Evolutionary conservation across 2,797 vertebrate species (phyloP).

Genomic region (Lacerta bilineata): DNA sequence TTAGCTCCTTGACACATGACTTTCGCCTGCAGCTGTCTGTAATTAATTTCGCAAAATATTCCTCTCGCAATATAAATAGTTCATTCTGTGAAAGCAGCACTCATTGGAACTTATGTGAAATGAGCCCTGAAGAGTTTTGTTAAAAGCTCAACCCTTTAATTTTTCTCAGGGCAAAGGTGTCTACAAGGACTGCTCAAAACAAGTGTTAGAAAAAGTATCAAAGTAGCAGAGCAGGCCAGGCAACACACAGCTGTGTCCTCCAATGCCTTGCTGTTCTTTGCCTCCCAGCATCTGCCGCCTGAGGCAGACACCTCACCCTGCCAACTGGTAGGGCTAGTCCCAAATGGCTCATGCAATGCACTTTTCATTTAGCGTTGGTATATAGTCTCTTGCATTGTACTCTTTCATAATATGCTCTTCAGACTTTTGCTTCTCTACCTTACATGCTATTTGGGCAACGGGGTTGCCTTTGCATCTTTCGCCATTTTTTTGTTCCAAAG

Average conservation of each 20-base stretch:
- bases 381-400: neutral
- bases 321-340: no score
- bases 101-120: neutral
- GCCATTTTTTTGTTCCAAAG: neutral
- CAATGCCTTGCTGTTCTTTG: no score
- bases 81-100: neutral
- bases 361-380: neutral
- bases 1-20: constrained; percentile 55
- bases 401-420: neutral
- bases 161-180: constrained; percentile 22
- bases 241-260: no score
- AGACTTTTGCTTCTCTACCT: neutral
- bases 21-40: constrained; percentile 29
- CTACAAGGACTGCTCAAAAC: neutral
- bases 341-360: neutral
- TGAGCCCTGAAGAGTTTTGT: neutral
- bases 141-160: neutral
- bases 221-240: neutral
- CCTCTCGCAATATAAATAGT: neutral
- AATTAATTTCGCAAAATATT: neutral
- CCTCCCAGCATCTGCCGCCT: no score
- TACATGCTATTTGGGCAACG: neutral
- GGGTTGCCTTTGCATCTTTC: neutral
- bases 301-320: no score
- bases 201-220: neutral